Evolutionary conservation across 2,113 vertebrate species (phyloP).

Genomic region (Cynoglossus semilaevis): DNA sequence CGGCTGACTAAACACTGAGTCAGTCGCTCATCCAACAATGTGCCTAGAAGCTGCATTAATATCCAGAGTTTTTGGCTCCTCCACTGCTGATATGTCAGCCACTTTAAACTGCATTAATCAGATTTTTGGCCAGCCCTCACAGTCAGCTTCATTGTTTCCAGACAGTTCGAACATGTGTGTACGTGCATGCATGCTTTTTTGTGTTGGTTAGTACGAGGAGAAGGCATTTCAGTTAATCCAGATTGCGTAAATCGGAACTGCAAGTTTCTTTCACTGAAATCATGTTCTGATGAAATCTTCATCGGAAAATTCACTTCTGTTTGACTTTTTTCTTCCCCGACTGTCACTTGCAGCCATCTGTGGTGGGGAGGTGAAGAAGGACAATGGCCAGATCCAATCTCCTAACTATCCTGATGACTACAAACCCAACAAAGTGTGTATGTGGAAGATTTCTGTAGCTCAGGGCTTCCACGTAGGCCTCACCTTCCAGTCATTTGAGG

Average conservation of each 20-base stretch:
- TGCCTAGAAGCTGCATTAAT: constrained; percentile 44
- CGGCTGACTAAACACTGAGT: constrained; percentile 47
- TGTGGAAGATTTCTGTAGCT: constrained; percentile 91
- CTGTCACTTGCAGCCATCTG: constrained; percentile 85
- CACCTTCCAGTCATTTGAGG: constrained; percentile 97
- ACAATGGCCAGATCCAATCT: constrained; percentile 95
- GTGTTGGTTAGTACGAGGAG: constrained; percentile 9
- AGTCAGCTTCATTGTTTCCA: constrained; percentile 64
- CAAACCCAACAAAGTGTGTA: constrained; percentile 91
- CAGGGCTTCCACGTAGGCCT: constrained; percentile 94
- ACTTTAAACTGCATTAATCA: constrained; percentile 62
- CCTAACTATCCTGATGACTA: constrained; percentile 98
- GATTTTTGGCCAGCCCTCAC: constrained; percentile 52
- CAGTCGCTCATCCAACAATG: constrained; percentile 49
- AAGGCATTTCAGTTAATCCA: constrained; percentile 56
- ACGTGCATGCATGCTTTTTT: constrained; percentile 23
- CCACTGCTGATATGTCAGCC: constrained; percentile 65
- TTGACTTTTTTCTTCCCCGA: constrained; percentile 4
- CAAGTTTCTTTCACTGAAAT: constrained; percentile 15
- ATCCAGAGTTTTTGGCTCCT: constrained; percentile 51
- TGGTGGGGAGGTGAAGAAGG: constrained; percentile 91
- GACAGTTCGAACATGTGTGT: constrained; percentile 39
- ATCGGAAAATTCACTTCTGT: constrained; percentile 9
- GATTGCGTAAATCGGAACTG: constrained; percentile 52
- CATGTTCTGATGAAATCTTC: constrained; percentile 37